Evolutionary conservation across 2,113 vertebrate species (phyloP).

Genomic region (Myotis brandtii): DNA sequence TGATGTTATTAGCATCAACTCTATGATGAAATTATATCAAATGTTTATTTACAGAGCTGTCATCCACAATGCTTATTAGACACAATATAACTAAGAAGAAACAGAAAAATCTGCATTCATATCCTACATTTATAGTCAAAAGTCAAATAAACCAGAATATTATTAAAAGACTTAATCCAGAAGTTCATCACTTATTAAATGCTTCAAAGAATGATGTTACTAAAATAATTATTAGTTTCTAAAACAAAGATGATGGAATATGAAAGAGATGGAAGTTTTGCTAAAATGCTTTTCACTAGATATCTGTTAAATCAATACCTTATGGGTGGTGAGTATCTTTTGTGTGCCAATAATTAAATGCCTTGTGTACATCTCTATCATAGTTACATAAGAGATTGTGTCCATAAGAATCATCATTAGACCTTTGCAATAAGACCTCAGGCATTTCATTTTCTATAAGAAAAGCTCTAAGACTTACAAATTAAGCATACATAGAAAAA

Average conservation of each 20-base stretch:
- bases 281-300: not conserved
- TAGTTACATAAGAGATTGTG: not conserved
- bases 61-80: not conserved
- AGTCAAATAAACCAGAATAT: not conserved
- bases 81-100: not conserved
- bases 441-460: slow-evolving; percentile 43
- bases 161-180: not conserved
- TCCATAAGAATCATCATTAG: not conserved
- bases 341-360: not conserved
- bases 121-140: not conserved
- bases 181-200: slow-evolving; percentile 1
- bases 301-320: slow-evolving; percentile 36
- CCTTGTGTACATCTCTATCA: not conserved
- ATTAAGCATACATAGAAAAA: not conserved
- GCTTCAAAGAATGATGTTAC: not conserved
- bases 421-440: not conserved
- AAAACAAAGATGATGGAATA: not conserved
- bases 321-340: not conserved
- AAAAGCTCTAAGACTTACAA: not conserved
- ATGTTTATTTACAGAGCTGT: not conserved
- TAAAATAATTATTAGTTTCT: slow-evolving; percentile 39
- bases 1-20: not conserved
- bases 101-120: not conserved
- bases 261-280: not conserved
- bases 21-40: not conserved